These are phyloP conservation scores for Helostoma temminkii DNA, from an alignment of 2,797 vertebrate species.

Conservation along the genomic window DNA sequence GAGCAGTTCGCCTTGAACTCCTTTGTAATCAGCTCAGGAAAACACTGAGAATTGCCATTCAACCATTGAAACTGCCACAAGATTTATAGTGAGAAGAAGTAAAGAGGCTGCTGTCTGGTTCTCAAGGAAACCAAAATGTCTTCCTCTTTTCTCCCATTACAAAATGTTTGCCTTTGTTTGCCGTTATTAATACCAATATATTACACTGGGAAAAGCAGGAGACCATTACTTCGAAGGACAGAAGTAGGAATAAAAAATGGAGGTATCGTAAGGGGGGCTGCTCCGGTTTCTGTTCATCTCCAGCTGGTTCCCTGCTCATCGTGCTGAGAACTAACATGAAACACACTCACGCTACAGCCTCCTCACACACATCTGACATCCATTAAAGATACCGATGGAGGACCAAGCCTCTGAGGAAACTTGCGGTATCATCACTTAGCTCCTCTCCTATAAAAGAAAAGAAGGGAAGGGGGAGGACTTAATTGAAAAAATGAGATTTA, in stretches of 20 bases:
- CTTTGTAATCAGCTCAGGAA: constrained; percentile 78
- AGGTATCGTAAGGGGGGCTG: constrained; percentile 74
- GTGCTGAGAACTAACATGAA: constrained; percentile 86
- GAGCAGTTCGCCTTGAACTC: constrained; percentile 72
- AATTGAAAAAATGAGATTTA: constrained; percentile 54
- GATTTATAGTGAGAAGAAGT: constrained; percentile 83
- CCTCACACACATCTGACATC: constrained; percentile 86
- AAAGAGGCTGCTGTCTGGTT: constrained; percentile 71
- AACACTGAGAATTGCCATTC: constrained; percentile 65
- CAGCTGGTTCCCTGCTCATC: constrained; percentile 87
- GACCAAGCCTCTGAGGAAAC: constrained; percentile 74
- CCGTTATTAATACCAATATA: constrained; percentile 87
- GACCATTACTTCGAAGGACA: constrained; percentile 61
- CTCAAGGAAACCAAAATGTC: constrained; percentile 75
- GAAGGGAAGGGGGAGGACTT: constrained; percentile 51
- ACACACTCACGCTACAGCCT: constrained; percentile 85
- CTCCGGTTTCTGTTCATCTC: constrained; percentile 83
- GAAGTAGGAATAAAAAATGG: constrained; percentile 78
- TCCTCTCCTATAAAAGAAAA: constrained; percentile 66
- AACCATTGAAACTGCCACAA: constrained; percentile 72
- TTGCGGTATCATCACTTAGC: constrained; percentile 76
- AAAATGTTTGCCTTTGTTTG: constrained; percentile 82
- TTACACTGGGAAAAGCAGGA: constrained; percentile 72
- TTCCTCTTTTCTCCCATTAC: constrained; percentile 71
- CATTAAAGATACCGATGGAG: constrained; percentile 83